Evolutionary conservation across 2,888 invertebrate species (phyloP).

Genomic region (Malthinus flaveolus): DNA sequence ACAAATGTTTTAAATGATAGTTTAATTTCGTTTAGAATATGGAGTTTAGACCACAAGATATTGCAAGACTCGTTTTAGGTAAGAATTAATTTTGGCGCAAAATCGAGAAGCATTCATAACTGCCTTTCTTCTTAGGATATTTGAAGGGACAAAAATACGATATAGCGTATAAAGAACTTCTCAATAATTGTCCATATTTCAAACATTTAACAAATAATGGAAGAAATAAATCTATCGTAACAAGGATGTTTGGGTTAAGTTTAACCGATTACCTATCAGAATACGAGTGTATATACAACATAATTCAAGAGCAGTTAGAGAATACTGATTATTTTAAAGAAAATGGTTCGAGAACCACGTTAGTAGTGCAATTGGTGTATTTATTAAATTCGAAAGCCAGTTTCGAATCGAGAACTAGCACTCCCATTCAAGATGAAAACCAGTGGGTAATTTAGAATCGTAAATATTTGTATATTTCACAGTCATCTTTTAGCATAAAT

Average conservation of each 20-base stretch:
- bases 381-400: conserved; percentile 38
- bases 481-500: background rate
- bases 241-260: conserved; percentile 46
- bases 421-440: conserved; percentile 3
- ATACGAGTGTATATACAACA: conserved; percentile 48
- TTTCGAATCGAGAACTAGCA: conserved; percentile 10
- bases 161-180: conserved; percentile 45
- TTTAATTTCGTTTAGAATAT: conserved; percentile 24
- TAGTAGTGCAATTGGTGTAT: conserved; percentile 45
- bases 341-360: conserved; percentile 34
- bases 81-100: conserved; percentile 21
- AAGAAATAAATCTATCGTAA: conserved; percentile 45
- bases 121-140: conserved; percentile 46
- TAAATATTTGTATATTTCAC: conserved; percentile 3
- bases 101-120: conserved; percentile 3
- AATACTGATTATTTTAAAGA: conserved; percentile 45
- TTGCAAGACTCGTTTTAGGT: conserved; percentile 44
- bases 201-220: conserved; percentile 35
- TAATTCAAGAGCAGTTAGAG: conserved; percentile 49
- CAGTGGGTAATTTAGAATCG: background rate
- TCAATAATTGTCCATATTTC: conserved; percentile 43
- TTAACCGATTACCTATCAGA: conserved; percentile 49
- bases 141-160: conserved; percentile 47
- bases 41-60: conserved; percentile 42
- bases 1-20: too few relatives aligned